phyloP scores from a whole-genome alignment of 1,140 invertebrate genomes.

The Atta colombica region DNA sequence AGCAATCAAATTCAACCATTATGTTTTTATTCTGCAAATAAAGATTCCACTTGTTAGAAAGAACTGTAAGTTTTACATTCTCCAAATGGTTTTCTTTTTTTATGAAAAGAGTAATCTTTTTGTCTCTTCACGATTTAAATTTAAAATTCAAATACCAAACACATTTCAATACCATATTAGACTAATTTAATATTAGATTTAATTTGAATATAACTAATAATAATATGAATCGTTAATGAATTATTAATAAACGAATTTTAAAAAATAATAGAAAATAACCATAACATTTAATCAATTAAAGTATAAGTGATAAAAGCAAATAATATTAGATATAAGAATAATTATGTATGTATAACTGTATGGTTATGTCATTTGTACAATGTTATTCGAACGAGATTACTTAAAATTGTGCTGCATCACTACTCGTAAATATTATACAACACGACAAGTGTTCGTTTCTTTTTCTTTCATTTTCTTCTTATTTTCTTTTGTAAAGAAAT shows the following conservation, averaged over 20 bases:
- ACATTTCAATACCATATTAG: background rate
- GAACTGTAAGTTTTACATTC: background rate
- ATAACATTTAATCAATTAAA: too few relatives aligned
- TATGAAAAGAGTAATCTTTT: background rate
- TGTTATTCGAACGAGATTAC: too few relatives aligned
- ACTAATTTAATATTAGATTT: background rate
- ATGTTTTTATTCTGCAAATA: slow-evolving; percentile 4
- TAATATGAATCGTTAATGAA: background rate
- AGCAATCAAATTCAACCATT: slow-evolving; percentile 9
- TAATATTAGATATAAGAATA: too few relatives aligned
- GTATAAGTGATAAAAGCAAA: too few relatives aligned
- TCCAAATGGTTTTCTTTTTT: background rate
- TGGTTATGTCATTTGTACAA: too few relatives aligned
- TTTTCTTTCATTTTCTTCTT: too few relatives aligned
- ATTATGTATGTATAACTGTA: too few relatives aligned
- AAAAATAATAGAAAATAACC: background rate
- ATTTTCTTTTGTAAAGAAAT: too few relatives aligned
- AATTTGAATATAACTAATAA: background rate
- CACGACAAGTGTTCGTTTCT: too few relatives aligned
- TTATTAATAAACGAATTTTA: background rate
- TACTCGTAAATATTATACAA: too few relatives aligned
- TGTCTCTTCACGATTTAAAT: background rate
- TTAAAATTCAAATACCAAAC: background rate
- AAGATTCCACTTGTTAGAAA: background rate
- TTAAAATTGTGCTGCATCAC: too few relatives aligned